phyloP scores from a whole-genome alignment of 2,888 invertebrate genomes.

The Acanthoscelides obtectus region DNA sequence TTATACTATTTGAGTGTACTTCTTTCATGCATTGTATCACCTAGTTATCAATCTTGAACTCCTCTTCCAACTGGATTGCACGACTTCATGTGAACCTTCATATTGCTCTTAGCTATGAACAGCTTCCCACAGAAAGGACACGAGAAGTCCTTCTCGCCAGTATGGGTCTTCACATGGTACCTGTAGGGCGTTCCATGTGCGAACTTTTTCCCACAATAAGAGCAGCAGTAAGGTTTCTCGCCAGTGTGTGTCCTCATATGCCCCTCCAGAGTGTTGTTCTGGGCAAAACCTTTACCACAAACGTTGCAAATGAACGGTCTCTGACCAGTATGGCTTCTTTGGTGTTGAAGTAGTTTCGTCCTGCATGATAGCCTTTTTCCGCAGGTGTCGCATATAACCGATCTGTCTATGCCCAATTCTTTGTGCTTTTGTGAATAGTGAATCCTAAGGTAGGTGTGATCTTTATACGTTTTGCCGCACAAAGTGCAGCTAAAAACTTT shows the following conservation, averaged over 20 bases:
- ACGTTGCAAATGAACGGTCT: conserved; percentile 43
- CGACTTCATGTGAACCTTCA: conserved; percentile 6
- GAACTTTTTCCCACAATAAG: conserved; percentile 23
- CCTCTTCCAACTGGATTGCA: neutral
- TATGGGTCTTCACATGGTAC: conserved; percentile 51
- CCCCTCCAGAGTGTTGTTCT: conserved; percentile 32
- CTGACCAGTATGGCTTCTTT: conserved; percentile 50
- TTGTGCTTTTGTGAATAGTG: conserved; percentile 17
- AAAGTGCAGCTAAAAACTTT: conserved; percentile 25
- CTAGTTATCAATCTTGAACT: no score
- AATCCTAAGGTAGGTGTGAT: conserved; percentile 10
- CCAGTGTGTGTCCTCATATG: conserved; percentile 31
- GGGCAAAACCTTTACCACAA: conserved; percentile 29
- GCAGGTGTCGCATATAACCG: conserved; percentile 42
- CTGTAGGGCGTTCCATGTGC: conserved; percentile 49
- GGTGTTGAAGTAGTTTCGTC: conserved; percentile 41
- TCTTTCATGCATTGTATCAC: no score
- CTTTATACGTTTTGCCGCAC: conserved; percentile 27
- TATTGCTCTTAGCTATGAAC: conserved; percentile 36
- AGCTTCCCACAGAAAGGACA: conserved; percentile 54
- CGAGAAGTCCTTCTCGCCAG: conserved; percentile 50
- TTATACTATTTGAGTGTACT: no score
- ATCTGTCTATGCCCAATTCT: conserved; percentile 17
- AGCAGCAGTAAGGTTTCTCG: conserved; percentile 28
- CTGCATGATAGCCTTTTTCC: conserved; percentile 36